Evolutionary conservation across 2,797 vertebrate genomes (phyloP).

Genomic region (Choloepus didactylus): DNA sequence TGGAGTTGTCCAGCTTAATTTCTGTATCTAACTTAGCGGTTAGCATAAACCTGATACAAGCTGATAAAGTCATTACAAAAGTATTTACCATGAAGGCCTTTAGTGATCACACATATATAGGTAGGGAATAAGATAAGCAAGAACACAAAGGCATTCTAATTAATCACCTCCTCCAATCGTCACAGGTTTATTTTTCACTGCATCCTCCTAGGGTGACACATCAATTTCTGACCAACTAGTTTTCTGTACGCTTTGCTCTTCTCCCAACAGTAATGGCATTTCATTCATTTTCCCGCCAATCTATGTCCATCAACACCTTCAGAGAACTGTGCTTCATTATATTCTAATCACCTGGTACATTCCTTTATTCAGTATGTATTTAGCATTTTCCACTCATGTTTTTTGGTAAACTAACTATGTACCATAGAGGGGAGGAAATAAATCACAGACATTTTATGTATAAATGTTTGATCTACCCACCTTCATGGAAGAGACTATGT

Average conservation of each 20-base stretch:
- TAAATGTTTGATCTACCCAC: not conserved
- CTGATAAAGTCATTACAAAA: not conserved
- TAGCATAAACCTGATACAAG: constrained; percentile 17
- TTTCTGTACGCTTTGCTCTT: not conserved
- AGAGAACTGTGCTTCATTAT: constrained; percentile 8
- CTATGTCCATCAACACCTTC: not conserved
- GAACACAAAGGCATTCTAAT: not conserved
- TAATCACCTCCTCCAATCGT: not conserved
- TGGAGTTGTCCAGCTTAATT: constrained; percentile 18
- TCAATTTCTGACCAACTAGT: not conserved
- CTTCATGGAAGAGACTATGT: not conserved
- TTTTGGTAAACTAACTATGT: not conserved
- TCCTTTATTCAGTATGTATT: constrained; percentile 13
- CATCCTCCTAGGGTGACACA: not conserved
- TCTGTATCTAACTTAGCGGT: not conserved
- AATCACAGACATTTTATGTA: not conserved
- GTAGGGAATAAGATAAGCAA: not conserved
- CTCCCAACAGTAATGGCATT: not conserved
- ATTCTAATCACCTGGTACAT: not conserved
- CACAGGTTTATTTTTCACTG: not conserved
- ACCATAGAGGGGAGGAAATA: not conserved
- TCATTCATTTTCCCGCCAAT: not conserved
- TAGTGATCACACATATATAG: not conserved
- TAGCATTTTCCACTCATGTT: not conserved
- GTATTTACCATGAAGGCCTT: not conserved